phyloP scores from a whole-genome alignment of 2,797 vertebrate genomes.

The Molossus molossus region DNA sequence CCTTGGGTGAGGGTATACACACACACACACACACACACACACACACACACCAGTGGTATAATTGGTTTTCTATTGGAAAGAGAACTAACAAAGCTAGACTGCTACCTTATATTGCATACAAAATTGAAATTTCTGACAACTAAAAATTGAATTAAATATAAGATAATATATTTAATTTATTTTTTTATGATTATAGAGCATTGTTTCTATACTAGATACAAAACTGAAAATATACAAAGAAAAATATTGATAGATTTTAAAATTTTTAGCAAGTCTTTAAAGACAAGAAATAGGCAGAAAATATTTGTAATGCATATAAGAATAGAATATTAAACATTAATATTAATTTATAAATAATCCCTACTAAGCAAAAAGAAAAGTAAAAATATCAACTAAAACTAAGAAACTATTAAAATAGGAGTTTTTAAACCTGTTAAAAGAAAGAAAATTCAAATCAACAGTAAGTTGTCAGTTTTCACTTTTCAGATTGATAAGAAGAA shows the following conservation, averaged over 20 bases:
- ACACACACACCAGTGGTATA: neutral
- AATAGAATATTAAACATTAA: slow-evolving; percentile 12
- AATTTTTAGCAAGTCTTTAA: slow-evolving; percentile 25
- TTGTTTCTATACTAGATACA: neutral
- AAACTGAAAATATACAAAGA: slow-evolving; percentile 1
- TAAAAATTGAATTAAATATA: neutral
- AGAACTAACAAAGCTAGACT: neutral
- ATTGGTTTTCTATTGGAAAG: neutral
- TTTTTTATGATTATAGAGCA: neutral
- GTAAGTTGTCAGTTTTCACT: neutral
- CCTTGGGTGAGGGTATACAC: no score
- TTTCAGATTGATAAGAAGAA: slow-evolving; percentile 1
- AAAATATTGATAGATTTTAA: neutral
- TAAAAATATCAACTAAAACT: neutral
- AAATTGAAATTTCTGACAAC: neutral
- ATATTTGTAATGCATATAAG: neutral
- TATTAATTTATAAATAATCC: neutral
- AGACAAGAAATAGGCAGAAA: neutral
- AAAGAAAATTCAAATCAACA: slow-evolving; percentile 23
- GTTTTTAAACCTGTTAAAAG: slow-evolving; percentile 20
- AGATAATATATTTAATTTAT: neutral
- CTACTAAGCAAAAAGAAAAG: neutral
- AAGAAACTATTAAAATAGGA: neutral
- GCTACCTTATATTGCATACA: neutral
- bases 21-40: no score